Base-by-base conservation (phyloP, 2,797 vertebrate species). In the Catharus ustulatus region DNA sequence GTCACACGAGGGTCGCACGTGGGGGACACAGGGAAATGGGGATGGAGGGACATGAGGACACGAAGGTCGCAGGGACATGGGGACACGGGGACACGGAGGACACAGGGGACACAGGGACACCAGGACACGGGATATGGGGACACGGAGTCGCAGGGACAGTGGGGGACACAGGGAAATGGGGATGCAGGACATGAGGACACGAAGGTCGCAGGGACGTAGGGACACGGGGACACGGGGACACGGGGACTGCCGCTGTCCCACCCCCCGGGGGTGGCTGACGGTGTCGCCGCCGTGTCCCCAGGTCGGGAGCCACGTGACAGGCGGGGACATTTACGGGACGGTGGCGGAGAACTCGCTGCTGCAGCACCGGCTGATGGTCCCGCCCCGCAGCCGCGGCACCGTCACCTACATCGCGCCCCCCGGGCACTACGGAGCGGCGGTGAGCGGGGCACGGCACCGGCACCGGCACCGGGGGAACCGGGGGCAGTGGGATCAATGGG, bases 311-410 rank as follows among this genome's bases (percentile, higher is more conserved):
- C 97, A 97, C 18, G 36, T 97, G 32, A 97, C 97, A 0, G 97
- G 97, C 1, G 97, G 97, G 3, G 97, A 97, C 54, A 72, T 97
- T 38, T 97, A 97, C 11, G 97, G 95, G 10, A 14, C 61, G 16
- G 97, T 97, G 36, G 30, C 42, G 0, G 97, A 97, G 93, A 97
- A 97, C 71, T 97, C 97, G 2, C 95, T 97, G 23, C 94, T 97
- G 72, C 96, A 88, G 67, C 97, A 97, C 54, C 90, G 90, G 52
- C 75, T 97, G 22, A 97, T 97, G 96, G 96, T 97, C n/a, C 97
- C 97, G 0, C 96, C 97, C 0, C 78, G 89, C 38, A 95, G 89
- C 91, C 66, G 94, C 9, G 97, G 97, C 40, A 97, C 97, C 2
- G 95, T 97, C 73, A 97, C 97, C 52, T 95, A 96, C 62, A 38